A percentile compares a stretch with the other conserved stretches of the same genome.
phyloP scores from a whole-genome alignment of 2,888 invertebrate genomes.

The Apamea crenata region DNA sequence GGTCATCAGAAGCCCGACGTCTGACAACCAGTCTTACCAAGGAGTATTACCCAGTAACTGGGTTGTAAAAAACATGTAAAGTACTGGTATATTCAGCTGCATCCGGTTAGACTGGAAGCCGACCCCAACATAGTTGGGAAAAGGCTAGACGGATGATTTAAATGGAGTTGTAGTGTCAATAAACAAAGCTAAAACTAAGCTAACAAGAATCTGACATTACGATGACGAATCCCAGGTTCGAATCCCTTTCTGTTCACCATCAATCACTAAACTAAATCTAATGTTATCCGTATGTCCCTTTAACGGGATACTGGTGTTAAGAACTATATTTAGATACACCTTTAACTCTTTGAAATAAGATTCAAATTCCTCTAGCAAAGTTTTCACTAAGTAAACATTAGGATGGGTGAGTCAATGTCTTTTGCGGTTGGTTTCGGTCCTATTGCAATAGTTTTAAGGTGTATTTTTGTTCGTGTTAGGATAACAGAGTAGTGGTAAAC shows the following conservation, averaged over 20 bases:
- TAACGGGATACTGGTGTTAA: slow-evolving; percentile 68
- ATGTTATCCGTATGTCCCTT: slow-evolving; percentile 70
- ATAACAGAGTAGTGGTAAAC: slow-evolving; percentile 24
- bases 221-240: slow-evolving; percentile 63
- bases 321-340: slow-evolving; percentile 53
- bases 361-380: slow-evolving; percentile 30
- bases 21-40: no score
- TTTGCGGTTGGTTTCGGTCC: slow-evolving; percentile 16
- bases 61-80: no score
- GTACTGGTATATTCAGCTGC: no score
- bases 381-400: slow-evolving; percentile 47
- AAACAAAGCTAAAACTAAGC: slow-evolving; percentile 24
- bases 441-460: slow-evolving; percentile 30
- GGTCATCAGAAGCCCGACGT: no score
- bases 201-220: slow-evolving; percentile 39
- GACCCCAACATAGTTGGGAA: no score
- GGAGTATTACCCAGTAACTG: no score
- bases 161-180: neutral
- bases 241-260: slow-evolving; percentile 59
- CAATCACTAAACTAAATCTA: slow-evolving; percentile 65
- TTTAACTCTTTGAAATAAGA: slow-evolving; percentile 35
- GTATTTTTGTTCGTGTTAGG: slow-evolving; percentile 32
- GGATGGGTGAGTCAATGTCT: slow-evolving; percentile 25
- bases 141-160: neutral
- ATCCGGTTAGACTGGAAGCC: no score